Evolutionary conservation across 2,113 vertebrate genomes (phyloP), one percentile per base, ranked within the genome.

Genomic region (Heterochromis multidens): DNA sequence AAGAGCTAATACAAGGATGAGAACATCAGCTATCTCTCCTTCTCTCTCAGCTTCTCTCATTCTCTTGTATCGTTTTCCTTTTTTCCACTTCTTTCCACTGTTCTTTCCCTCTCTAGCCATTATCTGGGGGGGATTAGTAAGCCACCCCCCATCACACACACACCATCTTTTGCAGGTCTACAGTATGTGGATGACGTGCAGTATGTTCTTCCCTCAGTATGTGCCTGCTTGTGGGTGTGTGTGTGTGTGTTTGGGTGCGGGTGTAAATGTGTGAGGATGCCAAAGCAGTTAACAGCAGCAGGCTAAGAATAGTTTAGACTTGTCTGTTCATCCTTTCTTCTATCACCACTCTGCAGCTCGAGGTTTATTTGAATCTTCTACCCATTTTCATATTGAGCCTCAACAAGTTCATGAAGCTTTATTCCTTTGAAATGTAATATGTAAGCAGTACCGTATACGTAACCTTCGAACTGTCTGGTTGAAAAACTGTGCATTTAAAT

Each of bases 1-100:
- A 91, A 94, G 83, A 91, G 88, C 86, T 91, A 85, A 94, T 92
- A 90, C 91, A 92, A 92, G 91, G 92, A 95, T 74, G 27, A 88
- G 91, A 93, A 94, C 92, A 93, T 88, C 33, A 25, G 85, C 84
- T 91, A 89, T 88, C 87, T 91, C 90, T 89, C 79, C 62, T 77
- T 86, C 82, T 86, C 76, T 84, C 52, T 61, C 17, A 1, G 4
- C 63, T 87, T 60, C 23, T 60, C 76, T 61, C 49, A 63, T 90
- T 83, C 78, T 82, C 37, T 67, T 49, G 14, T 62, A 29, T 83
- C 3, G 1, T 54, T 87, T 84, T 33, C 77, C 81, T 67, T 74
- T 65, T 62, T 65, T 79, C 49, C 2, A 31, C 2, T 49, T 65
- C 77, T 77, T 62, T 49, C 72, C 25, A 52, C 27, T 79, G n/a